These are phyloP conservation scores for Rhinogobio ventralis DNA, from an alignment of 2,797 vertebrate species.

Conservation along the genomic window DNA sequence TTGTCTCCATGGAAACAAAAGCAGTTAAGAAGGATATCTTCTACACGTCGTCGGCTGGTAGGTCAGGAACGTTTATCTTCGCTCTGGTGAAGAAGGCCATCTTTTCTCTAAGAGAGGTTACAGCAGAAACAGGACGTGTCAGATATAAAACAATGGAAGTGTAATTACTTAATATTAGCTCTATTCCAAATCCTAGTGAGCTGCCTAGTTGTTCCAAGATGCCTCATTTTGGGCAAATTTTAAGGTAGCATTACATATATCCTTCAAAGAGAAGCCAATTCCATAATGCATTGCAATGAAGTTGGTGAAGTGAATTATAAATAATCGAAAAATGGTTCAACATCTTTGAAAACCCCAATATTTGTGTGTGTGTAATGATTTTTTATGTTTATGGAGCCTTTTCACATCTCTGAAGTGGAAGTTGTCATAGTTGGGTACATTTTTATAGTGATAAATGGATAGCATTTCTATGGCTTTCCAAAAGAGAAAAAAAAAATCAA, in stretches of 20 bases:
- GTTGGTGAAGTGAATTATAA: background rate
- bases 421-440: background rate
- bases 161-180: background rate
- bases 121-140: background rate
- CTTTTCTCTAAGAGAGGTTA: conserved; percentile 86
- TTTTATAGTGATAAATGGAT: background rate
- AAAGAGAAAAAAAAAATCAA: background rate
- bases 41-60: conserved; percentile 92
- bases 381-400: background rate
- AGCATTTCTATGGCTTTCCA: background rate
- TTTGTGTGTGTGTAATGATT: background rate
- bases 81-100: conserved; percentile 98
- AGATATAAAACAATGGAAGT: background rate
- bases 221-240: background rate
- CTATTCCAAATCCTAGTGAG: background rate
- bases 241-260: background rate
- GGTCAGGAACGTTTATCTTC: conserved; percentile 87
- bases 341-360: background rate
- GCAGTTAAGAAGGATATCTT: conserved; percentile 74
- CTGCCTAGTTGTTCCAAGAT: background rate
- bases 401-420: background rate
- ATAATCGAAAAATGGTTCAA: background rate
- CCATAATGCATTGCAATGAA: background rate
- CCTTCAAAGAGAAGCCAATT: background rate
- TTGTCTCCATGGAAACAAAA: conserved; percentile 62